Percentiles rank a stretch among this genome's conserved stretches.
phyloP scores from a whole-genome alignment of 2,888 invertebrate genomes.

The Rhingia rostrata region DNA sequence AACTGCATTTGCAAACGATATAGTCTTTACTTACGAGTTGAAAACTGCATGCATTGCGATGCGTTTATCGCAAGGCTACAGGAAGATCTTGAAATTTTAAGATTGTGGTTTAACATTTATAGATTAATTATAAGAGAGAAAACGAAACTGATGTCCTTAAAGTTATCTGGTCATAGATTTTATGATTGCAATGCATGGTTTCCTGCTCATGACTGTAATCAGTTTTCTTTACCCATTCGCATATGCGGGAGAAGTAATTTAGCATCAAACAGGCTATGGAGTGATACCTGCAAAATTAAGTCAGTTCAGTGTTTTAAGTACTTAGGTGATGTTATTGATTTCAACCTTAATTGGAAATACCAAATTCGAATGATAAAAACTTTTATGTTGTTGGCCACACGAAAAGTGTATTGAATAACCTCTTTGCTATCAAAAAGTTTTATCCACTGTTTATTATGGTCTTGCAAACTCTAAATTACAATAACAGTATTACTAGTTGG shows the following conservation, averaged over 20 bases:
- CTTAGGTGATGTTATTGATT: too few relatives aligned
- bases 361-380: too few relatives aligned
- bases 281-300: too few relatives aligned
- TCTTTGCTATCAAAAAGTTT: too few relatives aligned
- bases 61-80: conserved; percentile 1
- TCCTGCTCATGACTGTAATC: conserved; percentile 5
- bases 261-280: background rate
- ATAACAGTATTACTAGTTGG: too few relatives aligned
- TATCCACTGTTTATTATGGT: too few relatives aligned
- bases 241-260: conserved; percentile 10
- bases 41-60: background rate
- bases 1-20: background rate
- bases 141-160: conserved; percentile 15
- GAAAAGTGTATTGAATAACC: too few relatives aligned
- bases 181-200: background rate
- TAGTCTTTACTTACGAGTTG: background rate
- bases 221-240: background rate
- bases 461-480: too few relatives aligned
- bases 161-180: background rate
- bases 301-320: too few relatives aligned
- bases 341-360: too few relatives aligned
- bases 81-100: conserved; percentile 15
- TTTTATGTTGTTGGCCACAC: too few relatives aligned
- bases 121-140: conserved; percentile 24
- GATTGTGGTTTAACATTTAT: conserved; percentile 25